Evolutionary conservation across 2,797 vertebrate species (phyloP).

Genomic region (Podarcis siculus): DNA sequence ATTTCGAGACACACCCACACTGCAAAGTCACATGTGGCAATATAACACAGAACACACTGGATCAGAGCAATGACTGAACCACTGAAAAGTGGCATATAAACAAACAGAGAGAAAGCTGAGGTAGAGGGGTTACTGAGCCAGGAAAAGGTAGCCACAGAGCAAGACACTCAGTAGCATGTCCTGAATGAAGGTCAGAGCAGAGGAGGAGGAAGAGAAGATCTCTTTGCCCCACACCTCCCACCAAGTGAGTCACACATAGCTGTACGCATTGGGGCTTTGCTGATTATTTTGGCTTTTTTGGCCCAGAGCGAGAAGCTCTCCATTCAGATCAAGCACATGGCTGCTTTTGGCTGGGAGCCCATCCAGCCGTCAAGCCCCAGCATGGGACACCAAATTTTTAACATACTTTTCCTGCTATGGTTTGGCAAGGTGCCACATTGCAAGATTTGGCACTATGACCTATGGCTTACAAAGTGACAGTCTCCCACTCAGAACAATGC

Average conservation of each 20-base stretch:
- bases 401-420: background rate
- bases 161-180: background rate
- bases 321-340: conserved; percentile 20
- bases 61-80: background rate
- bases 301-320: conserved; percentile 15
- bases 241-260: background rate
- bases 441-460: background rate
- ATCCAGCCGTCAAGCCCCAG: conserved; percentile 14
- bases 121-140: background rate
- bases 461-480: background rate
- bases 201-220: background rate
- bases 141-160: background rate
- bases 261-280: background rate
- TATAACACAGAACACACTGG: background rate
- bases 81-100: background rate
- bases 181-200: background rate
- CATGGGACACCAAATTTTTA: conserved; percentile 21
- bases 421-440: background rate
- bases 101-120: background rate
- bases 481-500: background rate
- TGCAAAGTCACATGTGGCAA: background rate
- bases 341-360: conserved; percentile 18
- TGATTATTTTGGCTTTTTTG: background rate
- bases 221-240: background rate
- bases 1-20: background rate